Conservation (phyloP, 2,888 invertebrate genomes). For the Ceraclea dissimilis region DNA sequence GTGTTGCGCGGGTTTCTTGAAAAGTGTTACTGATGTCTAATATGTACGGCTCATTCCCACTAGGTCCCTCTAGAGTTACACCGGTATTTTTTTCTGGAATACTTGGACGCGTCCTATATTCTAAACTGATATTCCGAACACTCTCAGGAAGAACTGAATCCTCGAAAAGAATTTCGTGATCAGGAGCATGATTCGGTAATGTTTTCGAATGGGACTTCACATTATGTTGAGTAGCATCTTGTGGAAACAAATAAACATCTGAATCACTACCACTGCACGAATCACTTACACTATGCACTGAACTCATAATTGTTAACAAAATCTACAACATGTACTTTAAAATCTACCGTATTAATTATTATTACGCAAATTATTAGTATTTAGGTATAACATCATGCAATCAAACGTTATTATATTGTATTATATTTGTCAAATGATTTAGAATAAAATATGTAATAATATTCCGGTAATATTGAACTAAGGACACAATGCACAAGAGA, state of each 20-base stretch:
- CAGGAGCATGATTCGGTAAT: neutral
- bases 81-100: neutral
- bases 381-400: no score
- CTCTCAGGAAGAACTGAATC: conserved; percentile 4
- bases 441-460: no score
- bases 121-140: conserved; percentile 6
- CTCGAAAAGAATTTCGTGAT: neutral
- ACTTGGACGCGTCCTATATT: neutral
- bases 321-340: no score
- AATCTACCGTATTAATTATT: no score
- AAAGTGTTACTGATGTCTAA: neutral
- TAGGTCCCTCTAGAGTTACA: neutral
- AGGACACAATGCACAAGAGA: no score
- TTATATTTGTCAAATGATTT: no score
- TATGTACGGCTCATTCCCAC: neutral
- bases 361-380: no score
- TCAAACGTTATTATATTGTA: no score
- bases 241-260: neutral
- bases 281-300: neutral
- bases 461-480: no score
- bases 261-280: neutral
- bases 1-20: neutral
- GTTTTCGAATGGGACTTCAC: neutral
- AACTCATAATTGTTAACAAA: neutral
- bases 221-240: neutral